Evolutionary conservation across 2,888 invertebrate species (phyloP), one percentile per base, ranked within the genome.

Genomic region (Nephrotoma appendiculata): DNA sequence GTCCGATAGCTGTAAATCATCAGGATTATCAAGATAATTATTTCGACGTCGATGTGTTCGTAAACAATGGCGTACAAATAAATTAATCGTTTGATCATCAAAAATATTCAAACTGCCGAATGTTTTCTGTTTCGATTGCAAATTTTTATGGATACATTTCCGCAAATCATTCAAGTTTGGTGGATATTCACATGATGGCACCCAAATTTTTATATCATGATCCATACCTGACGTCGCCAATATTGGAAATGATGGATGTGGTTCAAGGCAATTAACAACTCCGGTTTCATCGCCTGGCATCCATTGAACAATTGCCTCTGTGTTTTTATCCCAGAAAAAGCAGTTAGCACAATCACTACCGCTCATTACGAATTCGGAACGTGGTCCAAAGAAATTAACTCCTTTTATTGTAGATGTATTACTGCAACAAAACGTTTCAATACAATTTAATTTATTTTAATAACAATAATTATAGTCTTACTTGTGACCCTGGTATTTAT

Each of bases 321-420:
- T 94, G 86, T 96, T 93, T 91, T 96, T 96, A 89, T 98, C 97
- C 98, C 99, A 99, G 87, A 98, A 94, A 90, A 94, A 96, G 90
- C 92, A 94, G 90, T 98, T 94, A 6, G 97, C 96, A 91, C 98
- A 98, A 91, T 99, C 98, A 2, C 98, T 98, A 0, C 99, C 99
- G 83, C 98, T 98, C 9, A 98, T 95, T 2, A 99, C 92, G 90
- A 95, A 99, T 91, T 99, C 96, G 88, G 97, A 97, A 89, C 94
- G 94, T 0, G 98, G 96, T 0, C 99, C 99, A 92, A 97, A 98
- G 92, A 97, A 99, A 89, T 97, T 96, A 0, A 98, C 98, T 0
- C 98, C 97, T 91, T 98, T 98, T 87, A 98, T 95, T 5, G 96
- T 96, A 71, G 94, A 94, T 88, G 93, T 93, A 90, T 96, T 96